Conservation (phyloP, 2,113 vertebrate species). For the Oryctolagus cuniculus region DNA sequence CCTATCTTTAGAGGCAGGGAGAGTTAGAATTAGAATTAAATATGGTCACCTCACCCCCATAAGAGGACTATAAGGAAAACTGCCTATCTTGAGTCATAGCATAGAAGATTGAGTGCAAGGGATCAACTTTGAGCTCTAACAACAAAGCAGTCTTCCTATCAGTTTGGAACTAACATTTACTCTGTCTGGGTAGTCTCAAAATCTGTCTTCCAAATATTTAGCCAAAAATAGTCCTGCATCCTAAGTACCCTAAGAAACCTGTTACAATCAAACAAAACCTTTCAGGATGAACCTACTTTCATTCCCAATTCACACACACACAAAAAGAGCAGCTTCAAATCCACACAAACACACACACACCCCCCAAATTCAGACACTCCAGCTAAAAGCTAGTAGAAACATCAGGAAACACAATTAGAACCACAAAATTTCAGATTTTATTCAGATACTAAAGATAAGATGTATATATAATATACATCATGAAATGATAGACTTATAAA, state of each 20-base stretch:
- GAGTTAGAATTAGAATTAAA: not conserved
- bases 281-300: not conserved
- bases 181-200: not conserved
- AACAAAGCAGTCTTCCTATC: not conserved
- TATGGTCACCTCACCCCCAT: not conserved
- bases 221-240: not conserved
- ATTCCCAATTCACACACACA: constrained; percentile 4
- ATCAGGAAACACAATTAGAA: not conserved
- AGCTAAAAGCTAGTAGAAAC: constrained; percentile 47
- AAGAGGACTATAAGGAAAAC: constrained; percentile 10
- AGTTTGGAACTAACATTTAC: not conserved
- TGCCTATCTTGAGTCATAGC: not conserved
- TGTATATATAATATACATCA: not conserved
- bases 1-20: not conserved
- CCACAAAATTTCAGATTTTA: not conserved
- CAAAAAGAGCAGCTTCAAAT: not conserved
- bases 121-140: constrained; percentile 9
- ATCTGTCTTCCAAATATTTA: constrained; percentile 41
- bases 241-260: not conserved
- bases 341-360: not conserved
- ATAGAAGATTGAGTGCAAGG: not conserved
- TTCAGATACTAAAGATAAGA: constrained; percentile 35
- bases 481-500: constrained; percentile 2
- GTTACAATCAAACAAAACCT: constrained; percentile 12
- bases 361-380: not conserved